Conservation (phyloP, 2,113 vertebrate species). For the Panthera tigris region DNA sequence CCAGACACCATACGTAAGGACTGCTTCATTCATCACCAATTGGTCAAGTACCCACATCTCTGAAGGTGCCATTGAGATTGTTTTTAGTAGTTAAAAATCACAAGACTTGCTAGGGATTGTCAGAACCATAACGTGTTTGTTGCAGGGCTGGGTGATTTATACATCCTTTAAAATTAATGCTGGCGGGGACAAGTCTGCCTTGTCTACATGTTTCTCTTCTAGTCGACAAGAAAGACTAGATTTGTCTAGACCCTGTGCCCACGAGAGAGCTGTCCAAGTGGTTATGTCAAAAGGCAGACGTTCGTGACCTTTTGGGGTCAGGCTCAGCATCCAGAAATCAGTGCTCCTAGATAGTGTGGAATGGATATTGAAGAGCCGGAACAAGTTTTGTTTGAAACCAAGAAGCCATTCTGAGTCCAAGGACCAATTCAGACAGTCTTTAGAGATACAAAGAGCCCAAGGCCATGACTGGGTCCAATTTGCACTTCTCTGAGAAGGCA, state of each 20-base stretch:
- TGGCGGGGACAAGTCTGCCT: not conserved
- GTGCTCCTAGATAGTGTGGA: not conserved
- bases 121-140: not conserved
- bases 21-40: slow-evolving; percentile 69
- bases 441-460: not conserved
- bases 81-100: slow-evolving; percentile 28
- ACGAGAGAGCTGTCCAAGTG: not conserved
- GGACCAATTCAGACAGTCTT: slow-evolving; percentile 58
- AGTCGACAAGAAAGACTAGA: not conserved
- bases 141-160: not conserved
- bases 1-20: slow-evolving; percentile 65
- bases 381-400: slow-evolving; percentile 25
- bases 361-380: not conserved
- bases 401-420: not conserved
- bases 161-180: not conserved
- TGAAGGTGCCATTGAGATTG: not conserved
- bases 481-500: slow-evolving; percentile 13
- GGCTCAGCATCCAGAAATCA: not conserved
- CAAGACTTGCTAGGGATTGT: not conserved
- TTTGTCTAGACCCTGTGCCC: not conserved
- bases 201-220: not conserved
- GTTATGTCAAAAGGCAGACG: not conserved
- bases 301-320: not conserved
- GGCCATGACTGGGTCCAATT: not conserved
- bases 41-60: slow-evolving; percentile 58